Evolutionary conservation across 2,113 vertebrate genomes (phyloP), one percentile per base, ranked within the genome.

Genomic region (Noturus placidus): DNA sequence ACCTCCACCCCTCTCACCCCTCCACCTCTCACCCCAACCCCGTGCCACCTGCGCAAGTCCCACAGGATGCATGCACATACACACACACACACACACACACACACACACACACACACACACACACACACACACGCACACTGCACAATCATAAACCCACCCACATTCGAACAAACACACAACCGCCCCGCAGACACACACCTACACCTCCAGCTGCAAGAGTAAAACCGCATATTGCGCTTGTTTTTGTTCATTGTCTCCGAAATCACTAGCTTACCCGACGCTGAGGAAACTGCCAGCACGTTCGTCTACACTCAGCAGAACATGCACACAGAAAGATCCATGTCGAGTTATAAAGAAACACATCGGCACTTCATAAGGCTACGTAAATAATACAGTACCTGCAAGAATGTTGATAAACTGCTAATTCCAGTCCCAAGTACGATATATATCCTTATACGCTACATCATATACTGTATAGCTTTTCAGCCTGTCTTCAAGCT

Each of bases 21-120:
- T 92, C 90, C 92, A 30, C 61, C 57, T n/a, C n/a, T n/a, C 61
- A n/a, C 82, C 82, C 61, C 82, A 25, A 33, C 63, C 83, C 92
- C 92, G 92, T 93, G 95, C 96, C 97, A 97, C 97, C 97, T 96
- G 95, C 92, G 94, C 93, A 93, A 93, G 94, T 95, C 95, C 95
- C 95, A 95, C 95, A 97, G 97, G 96, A 97, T 96, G 95, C 92
- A 46, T 33, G 20, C 89, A 80, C 85, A 35, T 72, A 38, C 70
- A 86, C 87, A 85, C 85, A 35, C 78, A 38, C 70, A 86, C 87
- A 85, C 88, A 50, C 84, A 52, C 70, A 80, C 85, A 35, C 78
- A 30, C 70, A 86, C 87, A 85, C 88, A 50, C 84, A 52, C 70
- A 17, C 63, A 85, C 74, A 25, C 78, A 42, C 72, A 72, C 69